Conservation (phyloP, 2,888 invertebrate species). For the Drosophila neonasuta region DNA sequence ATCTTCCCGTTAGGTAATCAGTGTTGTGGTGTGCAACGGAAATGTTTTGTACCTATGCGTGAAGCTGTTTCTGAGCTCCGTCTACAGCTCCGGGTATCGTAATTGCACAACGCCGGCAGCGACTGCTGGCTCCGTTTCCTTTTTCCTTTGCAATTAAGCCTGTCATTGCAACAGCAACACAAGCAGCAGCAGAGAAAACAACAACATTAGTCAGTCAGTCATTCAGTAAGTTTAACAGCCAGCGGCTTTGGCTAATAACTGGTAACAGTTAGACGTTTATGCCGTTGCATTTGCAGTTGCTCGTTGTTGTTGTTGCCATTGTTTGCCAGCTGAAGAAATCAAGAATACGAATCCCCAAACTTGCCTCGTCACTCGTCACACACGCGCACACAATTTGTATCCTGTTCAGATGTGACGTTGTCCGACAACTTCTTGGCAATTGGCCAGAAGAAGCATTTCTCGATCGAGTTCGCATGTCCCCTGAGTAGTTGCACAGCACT, state of each 20-base stretch:
- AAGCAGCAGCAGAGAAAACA: not conserved
- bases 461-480: conserved; percentile 7
- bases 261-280: conserved; percentile 48
- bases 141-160: conserved; percentile 58
- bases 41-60: conserved; percentile 26
- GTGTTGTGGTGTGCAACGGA: conserved; percentile 26
- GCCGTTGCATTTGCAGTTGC: conserved; percentile 40
- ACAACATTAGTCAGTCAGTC: conserved; percentile 14
- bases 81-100: conserved; percentile 24
- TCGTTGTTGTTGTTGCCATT: conserved; percentile 9
- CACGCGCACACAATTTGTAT: conserved; percentile 31
- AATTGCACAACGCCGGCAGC: conserved; percentile 51
- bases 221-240: conserved; percentile 15
- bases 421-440: conserved; percentile 38
- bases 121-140: conserved; percentile 55
- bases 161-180: conserved; percentile 20
- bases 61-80: conserved; percentile 1
- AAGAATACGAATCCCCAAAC: conserved; percentile 38
- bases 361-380: conserved; percentile 12
- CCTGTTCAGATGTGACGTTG: conserved; percentile 47
- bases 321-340: conserved; percentile 37
- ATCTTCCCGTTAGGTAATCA: not conserved
- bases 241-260: conserved; percentile 48
- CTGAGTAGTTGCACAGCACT: not conserved
- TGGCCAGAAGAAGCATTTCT: conserved; percentile 11